phyloP scores from a whole-genome alignment of 2,797 vertebrate species.

The Melanotaenia parkinsoni region DNA sequence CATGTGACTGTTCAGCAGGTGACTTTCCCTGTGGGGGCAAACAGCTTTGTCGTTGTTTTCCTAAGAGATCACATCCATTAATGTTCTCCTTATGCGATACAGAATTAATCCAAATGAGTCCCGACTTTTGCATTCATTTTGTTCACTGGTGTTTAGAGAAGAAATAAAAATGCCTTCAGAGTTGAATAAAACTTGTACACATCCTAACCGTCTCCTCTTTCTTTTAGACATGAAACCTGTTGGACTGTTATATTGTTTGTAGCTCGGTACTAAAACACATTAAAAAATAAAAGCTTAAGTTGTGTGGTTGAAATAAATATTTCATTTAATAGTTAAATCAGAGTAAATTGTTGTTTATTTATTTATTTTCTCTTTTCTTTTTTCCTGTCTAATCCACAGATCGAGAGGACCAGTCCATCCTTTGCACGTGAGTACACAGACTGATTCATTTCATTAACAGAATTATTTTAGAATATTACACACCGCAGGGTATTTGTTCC shows the following conservation, averaged over 20 bases:
- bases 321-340: background rate
- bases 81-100: background rate
- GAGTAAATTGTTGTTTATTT: background rate
- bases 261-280: too few species aligned
- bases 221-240: background rate
- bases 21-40: background rate
- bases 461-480: slow-evolving; percentile 7
- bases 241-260: background rate
- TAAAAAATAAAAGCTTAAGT: too few species aligned
- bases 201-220: background rate
- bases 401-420: slow-evolving; percentile 99
- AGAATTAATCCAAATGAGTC: too few species aligned
- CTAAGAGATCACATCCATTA: slow-evolving; percentile 52
- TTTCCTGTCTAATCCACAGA: slow-evolving; percentile 79
- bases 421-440: slow-evolving; percentile 94
- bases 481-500: slow-evolving; percentile 8
- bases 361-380: background rate
- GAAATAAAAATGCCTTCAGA: background rate
- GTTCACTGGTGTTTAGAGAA: background rate
- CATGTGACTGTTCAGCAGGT: too few species aligned
- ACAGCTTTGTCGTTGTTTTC: slow-evolving; percentile 35
- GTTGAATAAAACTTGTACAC: background rate
- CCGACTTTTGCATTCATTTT: background rate
- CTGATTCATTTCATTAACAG: background rate
- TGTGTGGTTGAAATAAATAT: background rate